Percentiles rank a stretch among this genome's conserved stretches.
Evolutionary conservation across 35 echinoderm and acorn worm species (phyloP).

Genomic region (Anneissia japonica): DNA sequence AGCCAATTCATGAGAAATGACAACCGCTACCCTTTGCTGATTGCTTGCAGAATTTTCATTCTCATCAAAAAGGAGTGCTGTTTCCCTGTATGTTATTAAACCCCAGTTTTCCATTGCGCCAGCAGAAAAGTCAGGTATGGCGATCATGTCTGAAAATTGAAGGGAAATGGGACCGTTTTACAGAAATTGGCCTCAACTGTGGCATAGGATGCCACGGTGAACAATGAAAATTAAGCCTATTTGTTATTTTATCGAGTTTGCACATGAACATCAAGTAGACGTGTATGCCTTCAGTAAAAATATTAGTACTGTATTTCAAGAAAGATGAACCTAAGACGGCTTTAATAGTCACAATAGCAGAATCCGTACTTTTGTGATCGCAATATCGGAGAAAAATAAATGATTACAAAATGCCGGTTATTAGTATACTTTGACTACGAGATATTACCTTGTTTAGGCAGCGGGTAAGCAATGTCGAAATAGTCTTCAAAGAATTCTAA

Average conservation of each 20-base stretch:
- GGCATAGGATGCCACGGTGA: too few species aligned
- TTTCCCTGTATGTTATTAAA: constrained; percentile 84
- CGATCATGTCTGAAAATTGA: constrained; percentile 79
- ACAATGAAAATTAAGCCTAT: too few species aligned
- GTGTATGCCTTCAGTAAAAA: too few species aligned
- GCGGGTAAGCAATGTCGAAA: constrained; percentile 61
- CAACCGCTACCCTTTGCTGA: constrained; percentile 79
- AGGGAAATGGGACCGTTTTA: too few species aligned
- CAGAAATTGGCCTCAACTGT: too few species aligned
- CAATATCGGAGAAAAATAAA: not conserved
- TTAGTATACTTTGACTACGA: not conserved
- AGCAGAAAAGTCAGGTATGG: constrained; percentile 77
- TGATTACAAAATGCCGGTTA: not conserved
- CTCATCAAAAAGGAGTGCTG: constrained; percentile 58
- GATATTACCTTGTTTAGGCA: constrained; percentile 82
- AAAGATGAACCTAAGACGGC: not conserved
- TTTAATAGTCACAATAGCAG: not conserved
- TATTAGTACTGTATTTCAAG: too few species aligned
- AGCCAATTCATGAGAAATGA: constrained; percentile 86
- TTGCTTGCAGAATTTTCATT: constrained; percentile 72
- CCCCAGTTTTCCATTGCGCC: constrained; percentile 99
- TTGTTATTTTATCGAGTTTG: too few species aligned
- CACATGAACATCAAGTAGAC: too few species aligned
- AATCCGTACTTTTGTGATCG: not conserved
- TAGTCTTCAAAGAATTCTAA: constrained; percentile 93